A percentile compares a stretch with the other conserved stretches of the same genome.
Conservation (phyloP, 1,140 invertebrate genomes). For the Procambarus virginalis region DNA sequence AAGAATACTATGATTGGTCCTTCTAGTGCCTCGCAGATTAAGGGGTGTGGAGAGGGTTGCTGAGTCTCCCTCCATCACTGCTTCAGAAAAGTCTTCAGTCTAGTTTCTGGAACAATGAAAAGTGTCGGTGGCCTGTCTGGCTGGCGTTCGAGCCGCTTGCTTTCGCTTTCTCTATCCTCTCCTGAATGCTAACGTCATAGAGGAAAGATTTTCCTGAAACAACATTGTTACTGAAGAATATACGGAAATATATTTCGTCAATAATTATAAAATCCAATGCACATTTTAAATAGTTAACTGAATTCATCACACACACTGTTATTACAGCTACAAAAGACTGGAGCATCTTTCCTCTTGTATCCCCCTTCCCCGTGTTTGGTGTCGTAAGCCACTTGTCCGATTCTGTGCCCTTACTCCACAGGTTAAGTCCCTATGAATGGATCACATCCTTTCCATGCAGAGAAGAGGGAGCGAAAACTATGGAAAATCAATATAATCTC, state of each 20-base stretch:
- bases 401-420: conserved; percentile 56
- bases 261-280: too few species aligned
- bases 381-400: conserved; percentile 24
- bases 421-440: conserved; percentile 88
- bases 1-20: too few species aligned
- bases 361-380: not conserved
- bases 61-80: too few species aligned
- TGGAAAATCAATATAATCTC: conserved; percentile 88
- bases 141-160: not conserved
- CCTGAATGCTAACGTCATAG: not conserved
- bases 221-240: too few species aligned
- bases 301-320: too few species aligned
- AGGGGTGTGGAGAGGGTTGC: too few species aligned
- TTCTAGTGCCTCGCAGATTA: too few species aligned
- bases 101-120: too few species aligned
- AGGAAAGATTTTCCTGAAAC: not conserved
- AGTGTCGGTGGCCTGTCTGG: not conserved
- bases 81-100: too few species aligned
- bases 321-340: too few species aligned
- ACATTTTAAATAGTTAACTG: too few species aligned
- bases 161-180: not conserved
- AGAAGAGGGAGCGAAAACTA: conserved; percentile 81
- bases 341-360: not conserved
- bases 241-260: too few species aligned
- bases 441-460: conserved; percentile 87